Evolutionary conservation across 2,797 vertebrate genomes (phyloP).

Genomic region (Melanotaenia parkinsoni): DNA sequence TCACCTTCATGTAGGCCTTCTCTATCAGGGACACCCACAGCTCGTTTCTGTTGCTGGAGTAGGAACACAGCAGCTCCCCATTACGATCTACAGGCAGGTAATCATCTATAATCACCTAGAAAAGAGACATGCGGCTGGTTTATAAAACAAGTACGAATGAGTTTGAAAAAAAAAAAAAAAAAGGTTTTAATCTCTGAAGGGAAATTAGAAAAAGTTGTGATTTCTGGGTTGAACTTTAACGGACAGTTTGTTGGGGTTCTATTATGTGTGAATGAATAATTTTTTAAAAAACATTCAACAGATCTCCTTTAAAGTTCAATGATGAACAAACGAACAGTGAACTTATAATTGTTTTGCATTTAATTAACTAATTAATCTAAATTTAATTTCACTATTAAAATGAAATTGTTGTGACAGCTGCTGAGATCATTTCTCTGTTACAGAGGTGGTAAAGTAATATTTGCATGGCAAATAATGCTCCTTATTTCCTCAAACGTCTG

Average conservation of each 20-base stretch:
- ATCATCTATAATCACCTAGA: constrained; percentile 97
- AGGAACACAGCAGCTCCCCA: constrained; percentile 96
- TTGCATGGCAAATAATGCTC: background rate
- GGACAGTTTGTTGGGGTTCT: background rate
- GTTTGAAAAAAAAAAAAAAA: background rate
- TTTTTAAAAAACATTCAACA: too few species aligned
- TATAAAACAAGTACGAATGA: background rate
- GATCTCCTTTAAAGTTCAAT: background rate
- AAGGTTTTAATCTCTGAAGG: background rate
- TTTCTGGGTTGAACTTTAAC: too few species aligned
- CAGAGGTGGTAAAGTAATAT: background rate
- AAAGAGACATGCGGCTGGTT: fast-evolving
- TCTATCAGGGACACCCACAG: constrained; percentile 98
- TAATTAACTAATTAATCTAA: background rate
- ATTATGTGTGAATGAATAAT: background rate
- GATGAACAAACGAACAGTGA: too few species aligned
- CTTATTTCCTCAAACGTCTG: background rate
- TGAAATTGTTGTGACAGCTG: background rate
- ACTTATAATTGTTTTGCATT: background rate
- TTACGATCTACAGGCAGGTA: constrained; percentile 93
- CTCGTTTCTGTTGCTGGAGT: constrained; percentile 97
- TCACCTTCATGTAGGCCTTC: constrained; percentile 99
- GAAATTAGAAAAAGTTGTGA: too few species aligned
- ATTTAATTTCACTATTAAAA: background rate
- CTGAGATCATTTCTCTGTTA: background rate